These are phyloP conservation scores for Beroe ovata DNA, from an alignment of 37 sponge, comb jelly and placozoan species.

Conservation along the genomic window DNA sequence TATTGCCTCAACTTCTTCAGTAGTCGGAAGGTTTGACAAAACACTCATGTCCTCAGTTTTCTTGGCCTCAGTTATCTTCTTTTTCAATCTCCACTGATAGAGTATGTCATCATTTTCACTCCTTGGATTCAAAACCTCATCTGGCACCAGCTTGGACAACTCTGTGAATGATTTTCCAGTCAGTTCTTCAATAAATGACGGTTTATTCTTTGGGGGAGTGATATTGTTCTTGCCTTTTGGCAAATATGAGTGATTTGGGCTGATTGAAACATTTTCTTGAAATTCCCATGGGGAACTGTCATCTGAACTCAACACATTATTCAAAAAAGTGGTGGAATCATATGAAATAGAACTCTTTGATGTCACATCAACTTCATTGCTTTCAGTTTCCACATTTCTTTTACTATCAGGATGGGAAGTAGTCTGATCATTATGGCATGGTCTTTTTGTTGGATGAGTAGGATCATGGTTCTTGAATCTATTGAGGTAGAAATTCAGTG, in stretches of 20 bases:
- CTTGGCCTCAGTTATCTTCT: constrained; percentile 31
- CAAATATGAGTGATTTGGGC: background rate
- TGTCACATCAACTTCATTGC: background rate
- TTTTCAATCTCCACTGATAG: constrained; percentile 55
- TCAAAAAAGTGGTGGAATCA: background rate
- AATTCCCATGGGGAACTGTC: background rate
- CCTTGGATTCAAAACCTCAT: constrained; percentile 14
- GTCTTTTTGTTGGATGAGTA: constrained; percentile 14
- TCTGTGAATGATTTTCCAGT: constrained; percentile 20
- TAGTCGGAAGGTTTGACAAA: background rate
- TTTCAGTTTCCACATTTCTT: background rate
- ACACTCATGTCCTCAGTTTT: background rate
- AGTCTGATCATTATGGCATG: background rate
- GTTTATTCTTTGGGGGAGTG: background rate
- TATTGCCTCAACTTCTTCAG: background rate
- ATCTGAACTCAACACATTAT: constrained; percentile 11
- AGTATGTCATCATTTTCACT: constrained; percentile 32
- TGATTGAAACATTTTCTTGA: background rate
- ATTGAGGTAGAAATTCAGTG: constrained; percentile 16
- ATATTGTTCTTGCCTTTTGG: background rate
- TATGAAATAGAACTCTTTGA: background rate
- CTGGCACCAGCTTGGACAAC: background rate
- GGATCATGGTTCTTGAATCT: background rate
- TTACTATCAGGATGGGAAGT: background rate
- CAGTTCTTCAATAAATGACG: constrained; percentile 35